Evolutionary conservation across 2,113 vertebrate genomes (phyloP).

Genomic region (Limanda limanda): DNA sequence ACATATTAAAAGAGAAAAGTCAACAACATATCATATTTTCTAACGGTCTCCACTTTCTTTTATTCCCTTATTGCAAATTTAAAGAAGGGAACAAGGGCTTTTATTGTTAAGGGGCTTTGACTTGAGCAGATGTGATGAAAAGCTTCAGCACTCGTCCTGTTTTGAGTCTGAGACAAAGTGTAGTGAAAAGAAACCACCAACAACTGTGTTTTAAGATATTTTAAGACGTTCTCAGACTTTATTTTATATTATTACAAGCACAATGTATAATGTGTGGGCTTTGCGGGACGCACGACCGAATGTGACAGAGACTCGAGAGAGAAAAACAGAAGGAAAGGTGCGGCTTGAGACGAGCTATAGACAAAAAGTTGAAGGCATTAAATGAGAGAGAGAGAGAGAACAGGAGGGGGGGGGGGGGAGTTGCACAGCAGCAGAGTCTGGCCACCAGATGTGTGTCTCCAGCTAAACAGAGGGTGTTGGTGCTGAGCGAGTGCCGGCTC

Average conservation of each 20-base stretch:
- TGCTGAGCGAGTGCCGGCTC: slow-evolving; percentile 50
- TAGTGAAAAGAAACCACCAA: slow-evolving; percentile 17
- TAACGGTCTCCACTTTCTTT: background rate
- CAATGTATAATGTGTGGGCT: slow-evolving; percentile 48
- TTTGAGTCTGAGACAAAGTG: background rate
- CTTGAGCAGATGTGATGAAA: background rate
- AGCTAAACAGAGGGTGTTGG: slow-evolving; percentile 59
- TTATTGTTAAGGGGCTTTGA: background rate
- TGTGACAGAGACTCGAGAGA: slow-evolving; percentile 11
- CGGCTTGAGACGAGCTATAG: slow-evolving; percentile 51
- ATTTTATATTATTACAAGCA: slow-evolving; percentile 27
- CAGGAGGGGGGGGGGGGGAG: background rate
- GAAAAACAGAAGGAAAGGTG: slow-evolving; percentile 41
- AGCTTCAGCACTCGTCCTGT: no score
- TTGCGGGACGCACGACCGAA: slow-evolving; percentile 29
- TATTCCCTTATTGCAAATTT: background rate
- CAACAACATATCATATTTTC: background rate
- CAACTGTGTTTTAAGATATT: slow-evolving; percentile 28
- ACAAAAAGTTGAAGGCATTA: slow-evolving; percentile 44
- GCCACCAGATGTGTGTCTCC: slow-evolving; percentile 71
- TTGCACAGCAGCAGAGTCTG: slow-evolving; percentile 51
- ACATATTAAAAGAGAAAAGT: slow-evolving; percentile 18
- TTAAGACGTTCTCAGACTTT: slow-evolving; percentile 30
- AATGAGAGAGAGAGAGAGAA: slow-evolving; percentile 41
- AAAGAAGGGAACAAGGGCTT: background rate